Percentiles rank a stretch among this genome's conserved stretches.
phyloP scores from a whole-genome alignment of 2,888 invertebrate genomes.

The Micoletzkya japonica region DNA sequence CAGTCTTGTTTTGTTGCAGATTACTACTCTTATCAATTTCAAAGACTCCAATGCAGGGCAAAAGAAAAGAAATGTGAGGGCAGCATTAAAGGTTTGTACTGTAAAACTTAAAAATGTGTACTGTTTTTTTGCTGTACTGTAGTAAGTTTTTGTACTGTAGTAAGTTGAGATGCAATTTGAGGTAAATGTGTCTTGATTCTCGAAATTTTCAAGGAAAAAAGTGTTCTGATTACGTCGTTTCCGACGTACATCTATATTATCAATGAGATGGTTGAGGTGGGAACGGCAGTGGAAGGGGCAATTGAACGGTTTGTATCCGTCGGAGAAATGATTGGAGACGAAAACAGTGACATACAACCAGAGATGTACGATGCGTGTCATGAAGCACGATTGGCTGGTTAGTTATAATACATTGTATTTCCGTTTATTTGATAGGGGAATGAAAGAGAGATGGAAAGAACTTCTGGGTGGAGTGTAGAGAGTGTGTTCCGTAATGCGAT shows the following conservation, averaged over 20 bases:
- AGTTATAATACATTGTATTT: no score
- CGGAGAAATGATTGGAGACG: conserved; percentile 96
- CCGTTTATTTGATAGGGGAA: not conserved
- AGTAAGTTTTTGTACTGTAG: no score
- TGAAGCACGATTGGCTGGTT: conserved; percentile 92
- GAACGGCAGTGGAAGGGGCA: conserved; percentile 92
- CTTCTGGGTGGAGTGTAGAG: not conserved
- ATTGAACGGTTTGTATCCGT: conserved; percentile 97
- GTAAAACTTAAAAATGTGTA: not conserved
- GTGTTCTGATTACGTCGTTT: conserved; percentile 6
- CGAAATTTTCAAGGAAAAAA: no score
- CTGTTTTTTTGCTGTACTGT: not conserved
- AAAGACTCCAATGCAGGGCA: conserved; percentile 69
- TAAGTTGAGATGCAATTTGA: no score
- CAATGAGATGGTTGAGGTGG: conserved; percentile 73
- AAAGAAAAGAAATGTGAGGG: conserved; percentile 72
- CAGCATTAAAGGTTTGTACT: conserved; percentile 72
- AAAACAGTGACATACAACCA: conserved; percentile 91
- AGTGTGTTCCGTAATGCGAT: not conserved
- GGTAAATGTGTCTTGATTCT: no score
- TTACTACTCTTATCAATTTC: conserved; percentile 87
- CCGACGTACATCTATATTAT: conserved; percentile 7
- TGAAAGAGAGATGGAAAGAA: not conserved
- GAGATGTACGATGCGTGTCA: conserved; percentile 98
- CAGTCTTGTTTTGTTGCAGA: conserved; percentile 73